phyloP scores from a whole-genome alignment of 2,888 invertebrate species.

The Parnassius apollo region DNA sequence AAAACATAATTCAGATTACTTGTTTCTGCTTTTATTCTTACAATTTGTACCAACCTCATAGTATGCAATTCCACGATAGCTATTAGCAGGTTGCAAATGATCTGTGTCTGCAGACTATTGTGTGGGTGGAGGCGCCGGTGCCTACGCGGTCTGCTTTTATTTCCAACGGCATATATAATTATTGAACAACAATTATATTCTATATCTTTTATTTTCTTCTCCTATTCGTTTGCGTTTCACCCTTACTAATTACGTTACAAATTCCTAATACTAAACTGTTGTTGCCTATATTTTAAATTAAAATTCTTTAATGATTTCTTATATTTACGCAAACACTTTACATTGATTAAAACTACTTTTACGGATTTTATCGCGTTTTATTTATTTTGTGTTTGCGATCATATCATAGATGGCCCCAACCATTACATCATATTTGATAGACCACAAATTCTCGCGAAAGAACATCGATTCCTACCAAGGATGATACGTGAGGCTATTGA shows the following conservation, averaged over 20 bases:
- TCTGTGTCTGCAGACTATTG: conserved; percentile 42
- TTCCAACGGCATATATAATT: conserved; percentile 33
- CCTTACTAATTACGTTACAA: not conserved
- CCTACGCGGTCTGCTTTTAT: conserved; percentile 36
- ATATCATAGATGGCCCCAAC: no score
- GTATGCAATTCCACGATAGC: conserved; percentile 43
- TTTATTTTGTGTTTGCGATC: no score
- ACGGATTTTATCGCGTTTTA: no score
- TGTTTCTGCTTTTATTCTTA: conserved; percentile 7
- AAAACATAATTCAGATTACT: not conserved
- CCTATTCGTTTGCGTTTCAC: conserved; percentile 15
- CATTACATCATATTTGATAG: no score
- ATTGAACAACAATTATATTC: conserved; percentile 34
- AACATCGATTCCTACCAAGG: no score
- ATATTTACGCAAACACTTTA: no score
- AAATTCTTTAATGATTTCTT: no score
- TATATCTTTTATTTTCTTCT: conserved; percentile 15
- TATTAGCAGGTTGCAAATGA: conserved; percentile 76
- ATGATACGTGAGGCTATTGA: no score
- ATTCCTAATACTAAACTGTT: no score
- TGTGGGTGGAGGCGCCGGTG: conserved; percentile 67
- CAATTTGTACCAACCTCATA: conserved; percentile 33
- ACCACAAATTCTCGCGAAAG: no score
- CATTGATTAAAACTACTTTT: no score
- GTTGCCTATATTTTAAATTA: no score